phyloP scores from a whole-genome alignment of 2,888 invertebrate genomes.

The Xestia rhomboidea region DNA sequence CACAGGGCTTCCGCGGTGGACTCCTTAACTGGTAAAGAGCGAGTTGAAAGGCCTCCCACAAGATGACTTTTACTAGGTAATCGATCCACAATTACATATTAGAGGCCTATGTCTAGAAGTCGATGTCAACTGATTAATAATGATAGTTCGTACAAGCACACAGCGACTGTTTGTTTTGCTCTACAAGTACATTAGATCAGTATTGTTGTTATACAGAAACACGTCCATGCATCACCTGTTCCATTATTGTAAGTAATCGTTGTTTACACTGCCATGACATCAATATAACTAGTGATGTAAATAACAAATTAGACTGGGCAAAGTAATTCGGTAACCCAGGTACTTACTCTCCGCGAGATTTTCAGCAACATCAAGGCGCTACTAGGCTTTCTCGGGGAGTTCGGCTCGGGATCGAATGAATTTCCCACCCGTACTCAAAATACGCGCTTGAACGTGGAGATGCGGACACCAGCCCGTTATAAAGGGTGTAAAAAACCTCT shows the following conservation, averaged over 20 bases:
- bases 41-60: neutral
- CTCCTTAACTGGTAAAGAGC: neutral
- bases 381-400: no score
- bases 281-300: slow-evolving; percentile 6
- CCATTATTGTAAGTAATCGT: slow-evolving; percentile 21
- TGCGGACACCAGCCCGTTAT: no score
- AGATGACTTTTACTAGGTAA: no score
- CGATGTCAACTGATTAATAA: neutral
- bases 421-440: no score
- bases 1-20: neutral
- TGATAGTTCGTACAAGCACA: neutral
- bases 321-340: no score
- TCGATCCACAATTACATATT: no score
- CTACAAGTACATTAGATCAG: slow-evolving; percentile 15
- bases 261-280: slow-evolving; percentile 28
- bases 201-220: slow-evolving; percentile 21
- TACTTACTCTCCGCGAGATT: no score
- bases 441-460: no score
- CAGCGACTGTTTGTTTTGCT: slow-evolving; percentile 30
- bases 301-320: neutral
- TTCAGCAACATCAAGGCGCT: no score
- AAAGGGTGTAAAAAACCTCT: no score
- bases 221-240: slow-evolving; percentile 10
- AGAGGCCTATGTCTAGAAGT: neutral
- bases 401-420: no score